These are phyloP conservation scores for Himalopsyche kuldschensis DNA, from an alignment of 2,888 invertebrate genomes.

Conservation along the genomic window DNA sequence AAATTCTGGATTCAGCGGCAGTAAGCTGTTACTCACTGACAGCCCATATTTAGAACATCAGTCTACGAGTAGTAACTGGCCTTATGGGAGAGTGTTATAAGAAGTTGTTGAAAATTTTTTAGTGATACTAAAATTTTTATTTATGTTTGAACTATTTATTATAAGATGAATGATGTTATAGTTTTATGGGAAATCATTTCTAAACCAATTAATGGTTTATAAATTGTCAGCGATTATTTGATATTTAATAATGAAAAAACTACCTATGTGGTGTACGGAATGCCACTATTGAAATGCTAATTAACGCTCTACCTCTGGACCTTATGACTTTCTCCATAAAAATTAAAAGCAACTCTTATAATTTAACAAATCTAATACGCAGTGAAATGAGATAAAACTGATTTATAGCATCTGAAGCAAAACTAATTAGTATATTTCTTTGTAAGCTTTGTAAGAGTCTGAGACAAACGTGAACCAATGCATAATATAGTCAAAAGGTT, in stretches of 20 bases:
- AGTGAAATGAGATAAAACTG: too few species aligned
- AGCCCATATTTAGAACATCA: conserved; percentile 64
- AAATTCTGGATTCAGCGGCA: conserved; percentile 63
- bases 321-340: too few species aligned
- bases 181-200: not conserved
- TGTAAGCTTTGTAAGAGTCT: too few species aligned
- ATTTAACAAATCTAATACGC: too few species aligned
- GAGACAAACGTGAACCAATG: too few species aligned
- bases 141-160: conserved; percentile 9
- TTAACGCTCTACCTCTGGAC: too few species aligned
- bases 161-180: conserved; percentile 3
- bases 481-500: too few species aligned
- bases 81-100: conserved; percentile 53
- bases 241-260: not conserved
- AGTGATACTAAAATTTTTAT: not conserved
- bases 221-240: not conserved
- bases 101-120: not conserved
- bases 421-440: too few species aligned
- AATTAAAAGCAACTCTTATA: too few species aligned
- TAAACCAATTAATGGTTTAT: not conserved
- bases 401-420: too few species aligned
- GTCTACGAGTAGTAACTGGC: conserved; percentile 59
- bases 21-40: conserved; percentile 63
- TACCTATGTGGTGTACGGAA: too few species aligned
- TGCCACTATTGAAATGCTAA: too few species aligned